Percentiles rank a stretch among this genome's conserved stretches.
phyloP scores from a whole-genome alignment of 2,888 invertebrate species.

The Volucella inflata region DNA sequence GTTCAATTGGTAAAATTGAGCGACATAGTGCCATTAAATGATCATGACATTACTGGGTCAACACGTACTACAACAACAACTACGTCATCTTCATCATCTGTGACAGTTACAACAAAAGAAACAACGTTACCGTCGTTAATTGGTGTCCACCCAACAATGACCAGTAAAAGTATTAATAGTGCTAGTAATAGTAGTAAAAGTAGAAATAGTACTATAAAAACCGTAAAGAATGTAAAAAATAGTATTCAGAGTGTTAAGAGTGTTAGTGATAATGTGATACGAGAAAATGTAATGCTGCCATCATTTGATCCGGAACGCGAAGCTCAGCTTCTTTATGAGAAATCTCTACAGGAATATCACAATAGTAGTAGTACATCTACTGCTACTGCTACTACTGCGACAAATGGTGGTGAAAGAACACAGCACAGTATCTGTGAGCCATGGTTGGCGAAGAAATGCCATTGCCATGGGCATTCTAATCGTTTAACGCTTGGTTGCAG shows the following conservation, averaged over 20 bases:
- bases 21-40: constrained; percentile 26
- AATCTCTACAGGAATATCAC: constrained; percentile 82
- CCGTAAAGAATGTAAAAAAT: constrained; percentile 15
- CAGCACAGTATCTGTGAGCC: constrained; percentile 80
- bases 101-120: constrained; percentile 10
- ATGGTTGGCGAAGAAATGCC: constrained; percentile 82
- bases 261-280: constrained; percentile 77
- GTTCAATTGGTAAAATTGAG: constrained; percentile 62
- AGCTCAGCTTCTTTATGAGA: constrained; percentile 83
- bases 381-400: constrained; percentile 36
- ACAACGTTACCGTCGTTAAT: constrained; percentile 66
- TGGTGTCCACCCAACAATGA: constrained; percentile 43
- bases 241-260: constrained; percentile 3
- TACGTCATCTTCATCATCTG: constrained; percentile 1
- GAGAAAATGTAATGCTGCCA: constrained; percentile 83
- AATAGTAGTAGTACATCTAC: constrained; percentile 59
- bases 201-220: constrained; percentile 51
- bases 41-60: constrained; percentile 29
- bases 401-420: constrained; percentile 76
- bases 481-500: constrained; percentile 82
- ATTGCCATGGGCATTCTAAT: constrained; percentile 81
- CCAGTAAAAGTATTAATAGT: constrained; percentile 69
- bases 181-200: constrained; percentile 65
- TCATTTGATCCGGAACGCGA: constrained; percentile 82
- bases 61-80: constrained; percentile 52